A percentile compares a stretch with the other conserved stretches of the same genome.
These are phyloP conservation scores for Coptodon rendalli DNA, from an alignment of 2,113 vertebrate species.

Conservation along the genomic window DNA sequence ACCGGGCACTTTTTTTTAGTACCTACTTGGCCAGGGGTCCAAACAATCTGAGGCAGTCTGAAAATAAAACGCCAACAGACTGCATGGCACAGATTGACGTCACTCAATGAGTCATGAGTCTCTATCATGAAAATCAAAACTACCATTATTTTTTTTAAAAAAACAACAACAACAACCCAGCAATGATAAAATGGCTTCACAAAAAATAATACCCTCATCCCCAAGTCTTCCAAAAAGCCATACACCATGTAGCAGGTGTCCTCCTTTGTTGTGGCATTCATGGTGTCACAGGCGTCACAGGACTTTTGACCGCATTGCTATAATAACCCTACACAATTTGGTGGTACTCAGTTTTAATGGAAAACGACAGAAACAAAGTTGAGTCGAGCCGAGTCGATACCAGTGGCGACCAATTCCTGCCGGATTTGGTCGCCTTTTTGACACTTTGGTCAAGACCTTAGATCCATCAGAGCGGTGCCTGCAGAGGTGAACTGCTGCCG, in stretches of 20 bases:
- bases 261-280: neutral
- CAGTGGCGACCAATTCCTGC: neutral
- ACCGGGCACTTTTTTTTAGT: neutral
- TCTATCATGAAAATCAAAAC: neutral
- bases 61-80: neutral
- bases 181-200: neutral
- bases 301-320: neutral
- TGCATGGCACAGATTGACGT: neutral
- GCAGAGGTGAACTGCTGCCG: neutral
- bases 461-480: neutral
- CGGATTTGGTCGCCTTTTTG: neutral
- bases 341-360: neutral
- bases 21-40: neutral
- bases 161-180: accelerated
- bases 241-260: neutral
- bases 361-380: neutral
- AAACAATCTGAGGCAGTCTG: neutral
- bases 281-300: neutral
- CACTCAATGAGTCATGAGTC: neutral
- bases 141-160: neutral
- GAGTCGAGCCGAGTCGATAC: neutral
- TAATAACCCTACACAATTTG: neutral
- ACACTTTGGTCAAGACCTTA: neutral
- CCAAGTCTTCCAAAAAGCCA: neutral
- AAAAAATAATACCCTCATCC: neutral